Percentiles rank a stretch among this genome's conserved stretches.
Evolutionary conservation across 2,113 vertebrate species (phyloP).

Genomic region (Myiopsitta monachus): DNA sequence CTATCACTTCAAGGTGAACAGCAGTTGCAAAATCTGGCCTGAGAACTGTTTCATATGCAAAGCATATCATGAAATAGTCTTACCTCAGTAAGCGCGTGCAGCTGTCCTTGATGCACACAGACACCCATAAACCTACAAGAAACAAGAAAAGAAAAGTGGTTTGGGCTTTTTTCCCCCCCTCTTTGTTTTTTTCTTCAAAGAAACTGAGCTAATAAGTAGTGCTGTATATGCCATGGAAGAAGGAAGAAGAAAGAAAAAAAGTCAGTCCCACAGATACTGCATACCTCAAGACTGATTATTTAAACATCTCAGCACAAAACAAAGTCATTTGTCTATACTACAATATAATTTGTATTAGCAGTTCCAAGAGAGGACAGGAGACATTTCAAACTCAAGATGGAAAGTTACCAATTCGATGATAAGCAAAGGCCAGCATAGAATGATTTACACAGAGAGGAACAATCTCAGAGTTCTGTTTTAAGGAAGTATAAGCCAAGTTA

Average conservation of each 20-base stretch:
- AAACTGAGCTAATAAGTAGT: neutral
- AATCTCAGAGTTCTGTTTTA: neutral
- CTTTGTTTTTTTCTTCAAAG: neutral
- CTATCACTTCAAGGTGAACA: neutral
- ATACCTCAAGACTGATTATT: neutral
- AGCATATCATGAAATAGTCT: conserved; percentile 57
- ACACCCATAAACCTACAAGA: conserved; percentile 95
- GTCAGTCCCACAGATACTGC: neutral
- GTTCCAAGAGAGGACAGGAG: neutral
- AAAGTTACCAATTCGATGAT: neutral
- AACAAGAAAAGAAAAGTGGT: conserved; percentile 63
- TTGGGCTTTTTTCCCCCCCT: conserved; percentile 30
- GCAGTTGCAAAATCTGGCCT: neutral
- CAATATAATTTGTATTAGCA: neutral
- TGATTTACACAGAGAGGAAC: neutral
- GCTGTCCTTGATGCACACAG: conserved; percentile 96
- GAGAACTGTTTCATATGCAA: neutral
- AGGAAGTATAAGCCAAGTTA: conserved; percentile 14
- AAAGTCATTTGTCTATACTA: neutral
- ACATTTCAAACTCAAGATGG: neutral
- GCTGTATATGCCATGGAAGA: neutral
- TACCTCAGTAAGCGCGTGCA: conserved; percentile 98
- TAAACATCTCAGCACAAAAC: neutral
- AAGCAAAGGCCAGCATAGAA: neutral
- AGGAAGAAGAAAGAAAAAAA: neutral